Evolutionary conservation across 2,113 vertebrate species (phyloP).

Genomic region (Scopus umbretta): DNA sequence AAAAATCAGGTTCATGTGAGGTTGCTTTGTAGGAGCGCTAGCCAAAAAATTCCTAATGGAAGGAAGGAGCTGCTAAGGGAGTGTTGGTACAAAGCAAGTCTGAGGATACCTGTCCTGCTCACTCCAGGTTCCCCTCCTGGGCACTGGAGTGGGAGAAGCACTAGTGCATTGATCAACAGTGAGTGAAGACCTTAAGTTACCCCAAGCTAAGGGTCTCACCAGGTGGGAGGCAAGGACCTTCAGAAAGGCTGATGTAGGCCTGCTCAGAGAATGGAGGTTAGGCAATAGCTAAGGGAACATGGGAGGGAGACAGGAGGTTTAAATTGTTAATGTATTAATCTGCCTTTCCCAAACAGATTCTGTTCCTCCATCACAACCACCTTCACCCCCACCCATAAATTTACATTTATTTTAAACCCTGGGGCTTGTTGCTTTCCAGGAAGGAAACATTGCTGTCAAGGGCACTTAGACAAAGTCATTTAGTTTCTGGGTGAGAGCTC

Average conservation of each 20-base stretch:
- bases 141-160: background rate
- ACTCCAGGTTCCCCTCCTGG: background rate
- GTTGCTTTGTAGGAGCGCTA: background rate
- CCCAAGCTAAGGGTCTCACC: background rate
- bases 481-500: background rate
- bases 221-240: accelerated
- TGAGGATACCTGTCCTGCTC: background rate
- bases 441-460: background rate
- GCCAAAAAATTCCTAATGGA: background rate
- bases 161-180: accelerated
- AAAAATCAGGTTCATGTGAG: background rate
- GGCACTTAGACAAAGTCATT: background rate
- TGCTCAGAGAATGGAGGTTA: background rate
- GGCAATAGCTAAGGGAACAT: background rate
- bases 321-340: conserved; percentile 16
- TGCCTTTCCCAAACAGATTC: background rate
- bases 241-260: background rate
- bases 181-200: background rate
- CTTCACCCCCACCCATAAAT: background rate
- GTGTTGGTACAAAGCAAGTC: background rate
- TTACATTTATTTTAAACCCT: conserved; percentile 4
- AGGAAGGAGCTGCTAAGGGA: background rate
- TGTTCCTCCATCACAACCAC: background rate
- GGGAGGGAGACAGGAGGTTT: background rate
- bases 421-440: background rate